Evolutionary conservation across 2,113 vertebrate genomes (phyloP).

Genomic region (Elgaria multicarinata): DNA sequence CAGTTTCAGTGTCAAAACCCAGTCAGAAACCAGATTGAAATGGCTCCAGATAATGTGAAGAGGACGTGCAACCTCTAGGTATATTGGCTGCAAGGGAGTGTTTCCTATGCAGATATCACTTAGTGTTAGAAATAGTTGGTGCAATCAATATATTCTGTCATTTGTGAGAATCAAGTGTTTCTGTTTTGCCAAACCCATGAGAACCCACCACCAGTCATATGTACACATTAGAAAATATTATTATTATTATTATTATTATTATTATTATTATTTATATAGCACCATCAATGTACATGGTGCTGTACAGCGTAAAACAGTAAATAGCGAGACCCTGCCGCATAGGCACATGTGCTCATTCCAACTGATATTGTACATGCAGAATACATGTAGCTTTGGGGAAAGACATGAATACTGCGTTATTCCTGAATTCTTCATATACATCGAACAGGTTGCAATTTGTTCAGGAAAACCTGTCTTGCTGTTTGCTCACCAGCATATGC

Average conservation of each 20-base stretch:
- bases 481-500: no score
- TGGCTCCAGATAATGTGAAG: no score
- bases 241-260: no score
- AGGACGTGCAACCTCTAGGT: neutral
- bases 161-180: neutral
- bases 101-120: neutral
- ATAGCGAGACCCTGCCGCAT: no score
- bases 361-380: neutral
- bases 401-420: neutral
- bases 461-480: neutral
- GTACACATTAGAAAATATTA: neutral
- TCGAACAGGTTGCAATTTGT: neutral
- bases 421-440: neutral
- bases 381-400: neutral
- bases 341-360: neutral
- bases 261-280: no score
- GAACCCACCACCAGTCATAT: neutral
- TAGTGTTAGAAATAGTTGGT: neutral
- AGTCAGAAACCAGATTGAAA: no score
- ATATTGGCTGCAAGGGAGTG: neutral
- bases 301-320: no score
- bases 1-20: no score
- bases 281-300: no score
- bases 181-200: neutral
- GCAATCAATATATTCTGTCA: no score